Evolutionary conservation across 2,113 vertebrate species (phyloP), one percentile per base, ranked within the genome.

Genomic region (Apus apus): DNA sequence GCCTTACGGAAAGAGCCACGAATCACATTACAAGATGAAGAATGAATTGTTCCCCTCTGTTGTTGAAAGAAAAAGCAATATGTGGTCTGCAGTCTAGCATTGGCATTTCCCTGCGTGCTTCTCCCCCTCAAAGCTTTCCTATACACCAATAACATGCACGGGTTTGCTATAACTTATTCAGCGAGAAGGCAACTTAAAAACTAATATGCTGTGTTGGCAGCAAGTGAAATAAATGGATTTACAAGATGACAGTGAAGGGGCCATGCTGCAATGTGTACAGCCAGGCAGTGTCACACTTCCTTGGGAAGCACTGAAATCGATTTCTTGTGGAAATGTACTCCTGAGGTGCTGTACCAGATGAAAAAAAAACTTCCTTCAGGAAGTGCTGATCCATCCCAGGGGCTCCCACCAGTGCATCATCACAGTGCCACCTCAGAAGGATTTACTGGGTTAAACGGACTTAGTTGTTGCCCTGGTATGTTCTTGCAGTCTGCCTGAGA

Each of bases 141-240:
- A 75, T 40, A 96, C 11, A 73, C 87, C 54, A 93, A 66, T 93
- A 89, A 87, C 60, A 94, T 92, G 85, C 78, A 51, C 19, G 13
- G 87, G 62, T 93, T 95, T 78, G 53, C 73, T 38, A 27, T 67
- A 85, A 78, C 80, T 94, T 78, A 95, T 87, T 97, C 89, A 91
- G 91, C 0, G 17, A 94, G 85, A 91, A 94, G 36, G 46, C 56
- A 87, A 89, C 87, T 96, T 91, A 89, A 82, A 97, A 95, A 83
- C 84, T 94, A 95, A 81, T 94, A 77, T 83, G 76, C 58, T 61
- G 74, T 3, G 0, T 89, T 97, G 95, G 91, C 84, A 93, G 67
- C 71, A 15, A 87, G 85, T 94, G 85, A 83, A 93, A 89, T 45
- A 95, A 96, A 96, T 96, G 89, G 89, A 97, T 96, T 95, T 94